phyloP scores from a whole-genome alignment of 2,113 vertebrate genomes.

The Calyptommatus sinebrachiatus region DNA sequence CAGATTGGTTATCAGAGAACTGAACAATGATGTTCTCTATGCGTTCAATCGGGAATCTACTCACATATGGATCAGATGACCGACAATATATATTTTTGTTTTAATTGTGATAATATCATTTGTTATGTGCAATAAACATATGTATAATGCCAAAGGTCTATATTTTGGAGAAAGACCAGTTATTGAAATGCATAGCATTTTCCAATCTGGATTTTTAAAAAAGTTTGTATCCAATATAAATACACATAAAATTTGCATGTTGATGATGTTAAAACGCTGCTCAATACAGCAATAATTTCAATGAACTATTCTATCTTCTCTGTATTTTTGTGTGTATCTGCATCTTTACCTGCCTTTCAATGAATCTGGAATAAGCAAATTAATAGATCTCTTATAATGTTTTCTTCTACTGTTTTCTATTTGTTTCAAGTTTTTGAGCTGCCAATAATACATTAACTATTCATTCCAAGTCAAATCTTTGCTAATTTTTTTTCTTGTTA shows the following conservation, averaged over 20 bases:
- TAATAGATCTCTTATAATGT: not conserved
- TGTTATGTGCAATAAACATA: constrained; percentile 57
- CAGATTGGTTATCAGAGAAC: constrained; percentile 48
- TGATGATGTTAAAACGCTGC: constrained; percentile 48
- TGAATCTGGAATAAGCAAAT: not conserved
- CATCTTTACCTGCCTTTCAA: not conserved
- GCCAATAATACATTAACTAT: not conserved
- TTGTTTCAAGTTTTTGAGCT: not conserved
- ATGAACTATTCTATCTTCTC: constrained; percentile 39
- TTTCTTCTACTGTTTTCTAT: not conserved
- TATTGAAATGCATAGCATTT: constrained; percentile 54
- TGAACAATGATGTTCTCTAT: not conserved
- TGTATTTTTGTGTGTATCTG: constrained; percentile 13
- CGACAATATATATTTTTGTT: constrained; percentile 58
- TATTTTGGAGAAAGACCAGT: constrained; percentile 60
- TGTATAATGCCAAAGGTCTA: constrained; percentile 60
- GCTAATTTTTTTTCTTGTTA: not conserved
- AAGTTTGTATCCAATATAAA: constrained; percentile 57
- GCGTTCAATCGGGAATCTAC: not conserved
- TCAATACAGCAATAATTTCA: constrained; percentile 70
- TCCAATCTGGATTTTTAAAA: constrained; percentile 61
- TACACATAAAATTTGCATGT: constrained; percentile 47
- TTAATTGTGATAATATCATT: constrained; percentile 44
- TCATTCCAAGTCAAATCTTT: not conserved
- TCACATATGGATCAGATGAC: not conserved